Evolutionary conservation across 2,888 invertebrate genomes (phyloP), one percentile per base, ranked within the genome.

Genomic region (Nomada fucata): DNA sequence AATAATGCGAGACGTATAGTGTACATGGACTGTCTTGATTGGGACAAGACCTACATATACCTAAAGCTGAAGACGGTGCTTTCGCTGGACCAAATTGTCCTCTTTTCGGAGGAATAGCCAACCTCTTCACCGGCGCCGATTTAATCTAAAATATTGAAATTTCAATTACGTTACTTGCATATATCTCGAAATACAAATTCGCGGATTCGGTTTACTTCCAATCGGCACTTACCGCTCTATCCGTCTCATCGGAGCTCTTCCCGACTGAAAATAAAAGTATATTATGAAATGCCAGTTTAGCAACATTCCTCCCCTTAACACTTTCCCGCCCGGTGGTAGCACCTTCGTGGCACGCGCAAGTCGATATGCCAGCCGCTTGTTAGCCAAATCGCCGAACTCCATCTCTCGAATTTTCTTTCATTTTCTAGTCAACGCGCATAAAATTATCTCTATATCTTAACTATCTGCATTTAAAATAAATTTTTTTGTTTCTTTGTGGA

Each of bases 81-180:
- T 93, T 94, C 1, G 92, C 90, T 7, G 93, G 93, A 52, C 94
- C 93, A 84, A 93, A 93, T 74, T 94, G 92, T 69, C 92, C 91
- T 85, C 92, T 92, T 82, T 93, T 93, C 36, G 90, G 91, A 50
- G 92, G 87, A 55, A 90, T 85, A 74, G 88, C 87, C 18, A 89
- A 79, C 80, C 92, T 91, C 75, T 93, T 93, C 13, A 90, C 90
- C 23, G 93, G 91, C 26, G 93, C 93, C 26, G 93, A 92, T 82
- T 90, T 93, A 36, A 93, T 89, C 93, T 93, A 74, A 44, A 85
- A 87, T 29, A 72, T 52, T 26, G 0, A 53, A 47, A 53, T 50
- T 77, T 60, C n/a, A 47, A 64, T 63, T 76, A 81, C 81, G 64
- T 88, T 87, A 79, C 72, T 26, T 76, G 11, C 18, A 55, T 15